Conservation (phyloP, 2,797 vertebrate genomes). For the Cuniculus paca region DNA sequence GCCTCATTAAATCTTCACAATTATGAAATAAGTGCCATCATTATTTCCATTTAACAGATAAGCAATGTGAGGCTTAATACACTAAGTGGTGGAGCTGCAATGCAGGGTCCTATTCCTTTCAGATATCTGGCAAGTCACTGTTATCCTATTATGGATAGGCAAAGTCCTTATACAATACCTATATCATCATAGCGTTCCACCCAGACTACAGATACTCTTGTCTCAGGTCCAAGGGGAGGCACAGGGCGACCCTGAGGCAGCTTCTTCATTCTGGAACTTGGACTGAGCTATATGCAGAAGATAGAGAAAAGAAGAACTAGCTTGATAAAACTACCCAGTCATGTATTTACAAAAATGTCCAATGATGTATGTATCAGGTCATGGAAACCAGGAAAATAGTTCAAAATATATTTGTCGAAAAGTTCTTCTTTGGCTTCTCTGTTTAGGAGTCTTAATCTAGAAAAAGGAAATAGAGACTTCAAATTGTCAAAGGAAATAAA, state of each 20-base stretch:
- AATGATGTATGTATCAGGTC: constrained; percentile 19
- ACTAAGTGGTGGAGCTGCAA: not conserved
- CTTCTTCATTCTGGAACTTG: constrained; percentile 94
- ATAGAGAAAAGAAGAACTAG: not conserved
- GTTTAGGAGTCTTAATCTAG: constrained; percentile 54
- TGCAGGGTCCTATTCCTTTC: not conserved
- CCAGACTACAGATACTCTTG: constrained; percentile 98
- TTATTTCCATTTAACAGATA: not conserved
- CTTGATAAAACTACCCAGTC: constrained; percentile 51
- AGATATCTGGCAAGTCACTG: not conserved
- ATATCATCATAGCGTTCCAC: constrained; percentile 98
- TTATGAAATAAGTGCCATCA: not conserved
- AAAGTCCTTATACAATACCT: constrained; percentile 87
- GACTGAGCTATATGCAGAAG: constrained; percentile 91
- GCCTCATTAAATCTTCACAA: not conserved
- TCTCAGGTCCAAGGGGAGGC: constrained; percentile 96
- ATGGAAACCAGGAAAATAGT: constrained; percentile 45
- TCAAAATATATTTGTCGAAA: constrained; percentile 45
- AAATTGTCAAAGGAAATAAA: constrained; percentile 49
- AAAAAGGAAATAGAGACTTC: constrained; percentile 41
- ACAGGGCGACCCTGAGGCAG: constrained; percentile 94
- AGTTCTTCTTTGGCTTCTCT: constrained; percentile 12
- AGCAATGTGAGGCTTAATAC: not conserved
- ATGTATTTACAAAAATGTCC: constrained; percentile 31
- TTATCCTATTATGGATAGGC: not conserved